Conservation (phyloP, 2,888 invertebrate genomes). For the Cephus nigrinus region DNA sequence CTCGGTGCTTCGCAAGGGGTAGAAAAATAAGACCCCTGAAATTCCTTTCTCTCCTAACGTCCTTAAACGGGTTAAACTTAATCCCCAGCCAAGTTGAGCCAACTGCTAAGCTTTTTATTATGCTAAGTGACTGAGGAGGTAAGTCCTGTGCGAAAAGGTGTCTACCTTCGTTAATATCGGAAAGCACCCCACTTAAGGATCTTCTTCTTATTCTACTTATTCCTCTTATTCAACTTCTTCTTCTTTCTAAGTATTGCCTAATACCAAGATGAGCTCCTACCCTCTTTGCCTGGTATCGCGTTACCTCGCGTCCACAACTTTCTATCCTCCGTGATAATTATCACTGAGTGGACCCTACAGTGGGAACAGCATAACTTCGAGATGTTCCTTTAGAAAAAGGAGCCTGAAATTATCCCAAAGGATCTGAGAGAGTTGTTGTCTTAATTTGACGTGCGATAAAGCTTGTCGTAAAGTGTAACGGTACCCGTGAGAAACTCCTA, state of each 20-base stretch:
- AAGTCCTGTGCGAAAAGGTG: neutral
- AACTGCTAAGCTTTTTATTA: conserved; percentile 52
- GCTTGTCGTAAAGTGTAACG: conserved; percentile 19
- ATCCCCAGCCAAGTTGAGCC: conserved; percentile 50
- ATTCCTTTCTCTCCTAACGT: conserved; percentile 43
- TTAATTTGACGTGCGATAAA: conserved; percentile 22
- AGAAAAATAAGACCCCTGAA: conserved; percentile 50
- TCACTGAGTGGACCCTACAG: neutral
- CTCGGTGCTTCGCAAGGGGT: conserved; percentile 36
- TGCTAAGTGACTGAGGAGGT: conserved; percentile 21
- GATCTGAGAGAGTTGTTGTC: conserved; percentile 4
- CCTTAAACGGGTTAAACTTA: conserved; percentile 50
- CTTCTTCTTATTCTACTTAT: neutral
- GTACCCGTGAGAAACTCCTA: conserved; percentile 19
- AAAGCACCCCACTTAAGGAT: neutral
- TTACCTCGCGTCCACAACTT: neutral
- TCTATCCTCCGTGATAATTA: neutral
- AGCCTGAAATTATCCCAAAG: neutral
- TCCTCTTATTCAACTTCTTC: neutral
- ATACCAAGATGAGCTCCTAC: neutral
- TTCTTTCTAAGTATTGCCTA: neutral
- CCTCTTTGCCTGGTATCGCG: neutral
- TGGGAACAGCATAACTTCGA: neutral
- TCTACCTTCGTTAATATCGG: conserved; percentile 3
- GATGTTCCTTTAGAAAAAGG: neutral